Percentiles rank a stretch among this genome's conserved stretches.
phyloP scores from a whole-genome alignment of 2,888 invertebrate genomes.

The Caenorhabditis sp. region DNA sequence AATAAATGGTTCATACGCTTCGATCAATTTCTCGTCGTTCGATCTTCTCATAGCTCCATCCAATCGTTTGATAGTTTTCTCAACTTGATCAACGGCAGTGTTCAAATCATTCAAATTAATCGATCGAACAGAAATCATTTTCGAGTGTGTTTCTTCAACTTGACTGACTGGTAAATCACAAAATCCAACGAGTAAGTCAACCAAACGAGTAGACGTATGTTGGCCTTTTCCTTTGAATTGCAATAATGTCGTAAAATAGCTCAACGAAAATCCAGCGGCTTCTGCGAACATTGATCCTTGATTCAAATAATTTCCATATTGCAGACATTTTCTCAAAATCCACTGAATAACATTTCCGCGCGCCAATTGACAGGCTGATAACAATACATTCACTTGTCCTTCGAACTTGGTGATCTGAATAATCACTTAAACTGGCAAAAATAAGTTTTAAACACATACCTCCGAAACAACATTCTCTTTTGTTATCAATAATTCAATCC shows the following conservation, averaged over 20 bases:
- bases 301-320: slow-evolving; percentile 43
- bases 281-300: slow-evolving; percentile 45
- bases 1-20: slow-evolving; percentile 28
- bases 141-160: slow-evolving; percentile 26
- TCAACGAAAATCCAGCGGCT: slow-evolving; percentile 36
- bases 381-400: slow-evolving; percentile 19
- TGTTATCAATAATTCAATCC: slow-evolving; percentile 35
- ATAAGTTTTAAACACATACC: background rate
- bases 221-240: slow-evolving; percentile 40
- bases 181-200: slow-evolving; percentile 27
- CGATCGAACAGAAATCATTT: slow-evolving; percentile 17
- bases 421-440: background rate
- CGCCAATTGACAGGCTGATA: slow-evolving; percentile 20
- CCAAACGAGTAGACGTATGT: slow-evolving; percentile 18
- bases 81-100: slow-evolving; percentile 21
- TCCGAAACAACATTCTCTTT: slow-evolving; percentile 34
- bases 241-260: slow-evolving; percentile 27
- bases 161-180: slow-evolving; percentile 21
- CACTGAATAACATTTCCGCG: slow-evolving; percentile 30
- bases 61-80: slow-evolving; percentile 20
- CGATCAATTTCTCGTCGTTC: slow-evolving; percentile 22
- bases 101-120: slow-evolving; percentile 32
- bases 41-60: slow-evolving; percentile 24
- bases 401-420: slow-evolving; percentile 34
- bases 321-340: slow-evolving; percentile 33